Evolutionary conservation across 2,888 invertebrate genomes (phyloP), one percentile per base, ranked within the genome.

Genomic region (Baccha elongata): DNA sequence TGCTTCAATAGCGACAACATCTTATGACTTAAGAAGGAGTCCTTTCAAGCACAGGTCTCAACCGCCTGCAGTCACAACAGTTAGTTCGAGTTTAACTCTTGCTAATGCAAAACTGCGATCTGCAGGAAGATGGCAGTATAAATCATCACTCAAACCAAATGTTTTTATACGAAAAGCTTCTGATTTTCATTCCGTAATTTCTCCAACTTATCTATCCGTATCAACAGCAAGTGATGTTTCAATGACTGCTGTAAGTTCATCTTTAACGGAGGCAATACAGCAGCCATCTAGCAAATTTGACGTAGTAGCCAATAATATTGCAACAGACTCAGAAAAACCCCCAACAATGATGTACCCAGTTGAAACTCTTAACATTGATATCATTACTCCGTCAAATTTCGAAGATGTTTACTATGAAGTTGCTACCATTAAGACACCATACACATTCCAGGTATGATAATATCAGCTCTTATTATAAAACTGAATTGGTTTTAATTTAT

Each of bases 381-480:
- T 97, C 86, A 96, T 97, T 0, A 97, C 97, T 1, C 96, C 96
- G 0, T 94, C 95, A 26, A 96, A 96, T 89, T 96, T 96, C 87
- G 94, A 93, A 89, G 96, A 97, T 89, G 93, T 95, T 85, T 97
- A 97, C 88, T 97, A 96, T 88, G 96, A 97, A 92, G 96, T 97
- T 86, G 97, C 96, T 40, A 97, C 97, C 1, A 95, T 97, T 85
- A 96, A 96, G 90, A 96, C 96, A 79, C 97, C 97, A 3, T 97
- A 96, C 88, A 94, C 96, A 72, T 97, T 97, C 91, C 96, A 97
- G 94, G 97, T 96, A 92, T 90, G 23, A 5, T 6, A 8, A 32
- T 32, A 6, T 32, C 8, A 7, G 4, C 1, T 2, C 8, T 32
- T 32, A n/a, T 13, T 35, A 37, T 2, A 2, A 15, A 26, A 29